Base-by-base conservation (phyloP, 1,140 invertebrate genomes). In the Atta colombica region DNA sequence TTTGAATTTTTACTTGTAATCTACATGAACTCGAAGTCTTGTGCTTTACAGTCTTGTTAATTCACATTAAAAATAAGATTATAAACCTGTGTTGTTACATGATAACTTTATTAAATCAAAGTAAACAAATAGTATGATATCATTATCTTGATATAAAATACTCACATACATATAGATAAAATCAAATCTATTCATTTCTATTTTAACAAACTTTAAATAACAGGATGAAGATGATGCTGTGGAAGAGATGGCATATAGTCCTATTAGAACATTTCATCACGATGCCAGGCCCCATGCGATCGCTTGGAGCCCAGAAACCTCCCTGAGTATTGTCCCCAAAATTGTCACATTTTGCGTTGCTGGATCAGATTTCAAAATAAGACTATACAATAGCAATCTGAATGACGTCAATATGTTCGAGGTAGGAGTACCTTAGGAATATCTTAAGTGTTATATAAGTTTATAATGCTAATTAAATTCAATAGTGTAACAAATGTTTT, bases 301-400 rank as follows among this genome's bases (percentile, higher is more conserved):
- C 6, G 94, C 96, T 51, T 96, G 97, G 94, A 96, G 96, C 78
- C 96, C 97, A 61, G 96, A 97, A 88, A 97, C 97, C 35, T 97
- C 96, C 7, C 87, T 97, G 2, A 96, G 94, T 58, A 91, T 95
- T 53, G 93, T 97, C 5, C 97, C 97, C 31, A 97, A 96, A 93
- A 94, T 96, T 90, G 89, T 97, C 16, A 94, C 95, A 4, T 96
- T 97, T 90, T 96, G 95, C 90, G 94, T 96, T 8, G 97, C 96
- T 61, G 96, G 96, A 16, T 94, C 95, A n/a, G 96, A 96, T 92
- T 96, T 95, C 78, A 96, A 96, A 86, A 93, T 97, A 78, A 93
- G 95, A 89, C 88, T 97, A 53, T 96, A 96, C 85, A 95, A 94
- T 68, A 96, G 96, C 69, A 95, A 97, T 93, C 93, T 97, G n/a